Conservation (phyloP, 2,888 invertebrate genomes). For the Aleiodes testaceus region DNA sequence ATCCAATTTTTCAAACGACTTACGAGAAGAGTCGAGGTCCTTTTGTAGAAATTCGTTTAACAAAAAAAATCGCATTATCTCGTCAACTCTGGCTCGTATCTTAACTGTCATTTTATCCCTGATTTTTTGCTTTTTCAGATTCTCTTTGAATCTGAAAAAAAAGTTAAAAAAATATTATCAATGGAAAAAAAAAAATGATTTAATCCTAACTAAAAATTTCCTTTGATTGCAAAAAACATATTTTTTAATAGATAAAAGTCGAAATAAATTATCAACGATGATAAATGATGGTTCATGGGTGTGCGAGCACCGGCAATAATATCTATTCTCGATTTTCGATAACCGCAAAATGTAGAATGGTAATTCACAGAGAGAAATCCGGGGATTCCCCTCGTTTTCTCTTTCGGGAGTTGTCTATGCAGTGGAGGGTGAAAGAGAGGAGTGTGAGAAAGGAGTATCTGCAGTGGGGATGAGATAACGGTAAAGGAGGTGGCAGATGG, state of each 20-base stretch:
- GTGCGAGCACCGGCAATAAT: background rate
- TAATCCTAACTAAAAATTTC: too few relatives aligned
- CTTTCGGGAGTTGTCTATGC: background rate
- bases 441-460: background rate
- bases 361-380: conserved; percentile 13
- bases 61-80: conserved; percentile 25
- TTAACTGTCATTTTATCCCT: conserved; percentile 13
- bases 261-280: background rate
- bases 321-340: conserved; percentile 27
- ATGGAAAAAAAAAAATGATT: too few relatives aligned
- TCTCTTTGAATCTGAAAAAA: background rate
- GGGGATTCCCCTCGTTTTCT: background rate
- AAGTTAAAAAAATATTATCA: background rate
- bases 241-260: background rate
- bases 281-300: background rate
- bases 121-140: background rate
- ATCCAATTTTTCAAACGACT: conserved; percentile 36
- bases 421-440: background rate
- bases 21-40: conserved; percentile 14
- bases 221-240: too few relatives aligned
- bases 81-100: conserved; percentile 21
- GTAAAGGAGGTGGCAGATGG: conserved; percentile 63
- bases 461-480: conserved; percentile 47
- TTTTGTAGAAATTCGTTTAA: conserved; percentile 20
- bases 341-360: conserved; percentile 9